Percentiles rank a stretch among this genome's conserved stretches.
phyloP scores from a whole-genome alignment of 2,113 vertebrate genomes.

The Arenaria interpres region DNA sequence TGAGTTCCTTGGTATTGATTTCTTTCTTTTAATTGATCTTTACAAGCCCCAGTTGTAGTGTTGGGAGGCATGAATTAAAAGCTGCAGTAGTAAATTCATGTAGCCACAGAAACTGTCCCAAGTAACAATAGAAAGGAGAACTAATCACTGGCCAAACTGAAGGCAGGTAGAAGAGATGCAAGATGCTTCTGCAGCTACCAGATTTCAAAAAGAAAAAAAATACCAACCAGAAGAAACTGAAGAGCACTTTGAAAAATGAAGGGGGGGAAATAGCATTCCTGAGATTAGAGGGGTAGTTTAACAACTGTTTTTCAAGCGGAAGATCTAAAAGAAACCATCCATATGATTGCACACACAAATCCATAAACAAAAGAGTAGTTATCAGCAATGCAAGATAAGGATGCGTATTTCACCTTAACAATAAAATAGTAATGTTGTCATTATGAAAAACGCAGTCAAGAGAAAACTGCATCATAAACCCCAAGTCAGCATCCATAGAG shows the following conservation, averaged over 20 bases:
- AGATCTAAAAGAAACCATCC: background rate
- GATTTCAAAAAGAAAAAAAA: background rate
- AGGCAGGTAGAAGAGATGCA: background rate
- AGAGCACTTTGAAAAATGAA: background rate
- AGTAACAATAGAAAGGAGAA: background rate
- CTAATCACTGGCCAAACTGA: background rate
- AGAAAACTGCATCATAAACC: background rate
- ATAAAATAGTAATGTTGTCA: background rate
- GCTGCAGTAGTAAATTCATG: background rate
- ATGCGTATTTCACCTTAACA: background rate
- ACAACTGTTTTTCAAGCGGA: background rate
- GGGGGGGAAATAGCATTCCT: background rate
- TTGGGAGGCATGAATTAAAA: background rate
- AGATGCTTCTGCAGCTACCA: background rate
- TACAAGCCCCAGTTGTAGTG: background rate
- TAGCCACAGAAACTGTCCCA: background rate
- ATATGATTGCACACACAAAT: background rate
- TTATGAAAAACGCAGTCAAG: background rate
- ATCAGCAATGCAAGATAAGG: background rate
- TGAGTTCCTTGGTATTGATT: background rate
- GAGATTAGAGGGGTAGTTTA: background rate
- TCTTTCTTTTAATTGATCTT: background rate
- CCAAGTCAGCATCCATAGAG: background rate
- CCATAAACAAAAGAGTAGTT: background rate
- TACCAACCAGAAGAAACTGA: background rate